phyloP scores from a whole-genome alignment of 2,113 vertebrate genomes.

The Festucalex cinctus region DNA sequence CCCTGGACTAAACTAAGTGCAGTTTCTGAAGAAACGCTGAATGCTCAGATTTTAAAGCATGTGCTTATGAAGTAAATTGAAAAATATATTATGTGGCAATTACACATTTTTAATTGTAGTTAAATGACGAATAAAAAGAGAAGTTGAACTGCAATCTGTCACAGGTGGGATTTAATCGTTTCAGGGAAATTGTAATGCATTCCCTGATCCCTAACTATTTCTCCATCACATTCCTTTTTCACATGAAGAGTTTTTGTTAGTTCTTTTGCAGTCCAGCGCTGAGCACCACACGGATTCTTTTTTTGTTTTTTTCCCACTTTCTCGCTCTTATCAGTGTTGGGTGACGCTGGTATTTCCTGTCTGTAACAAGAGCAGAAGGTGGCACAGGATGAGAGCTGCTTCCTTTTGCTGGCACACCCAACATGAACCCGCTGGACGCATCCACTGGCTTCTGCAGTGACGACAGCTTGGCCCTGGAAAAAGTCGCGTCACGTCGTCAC shows the following conservation, averaged over 20 bases:
- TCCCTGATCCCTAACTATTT: neutral
- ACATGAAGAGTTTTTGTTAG: neutral
- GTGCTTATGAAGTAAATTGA: too few relatives aligned
- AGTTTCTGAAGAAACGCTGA: too few relatives aligned
- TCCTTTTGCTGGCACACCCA: conserved; percentile 71
- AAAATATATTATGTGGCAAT: too few relatives aligned
- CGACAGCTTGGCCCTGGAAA: neutral
- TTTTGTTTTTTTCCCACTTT: conserved; percentile 25
- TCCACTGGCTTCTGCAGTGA: conserved; percentile 2
- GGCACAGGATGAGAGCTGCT: conserved; percentile 73
- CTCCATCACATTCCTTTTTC: neutral
- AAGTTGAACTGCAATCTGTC: too few relatives aligned
- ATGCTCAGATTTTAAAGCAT: too few relatives aligned
- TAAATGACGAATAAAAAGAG: too few relatives aligned
- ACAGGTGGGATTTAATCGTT: too few relatives aligned
- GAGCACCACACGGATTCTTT: conserved; percentile 34
- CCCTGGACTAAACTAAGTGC: too few relatives aligned
- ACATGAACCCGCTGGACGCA: conserved; percentile 26
- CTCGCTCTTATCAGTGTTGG: conserved; percentile 65
- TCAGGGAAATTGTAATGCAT: too few relatives aligned
- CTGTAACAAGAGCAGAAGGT: conserved; percentile 59
- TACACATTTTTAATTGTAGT: too few relatives aligned
- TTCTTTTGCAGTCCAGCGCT: conserved; percentile 30
- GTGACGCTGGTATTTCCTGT: conserved; percentile 73
- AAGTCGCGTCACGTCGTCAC: neutral